Evolutionary conservation across 2,113 vertebrate genomes (phyloP).

Genomic region (Myotis lucifugus): DNA sequence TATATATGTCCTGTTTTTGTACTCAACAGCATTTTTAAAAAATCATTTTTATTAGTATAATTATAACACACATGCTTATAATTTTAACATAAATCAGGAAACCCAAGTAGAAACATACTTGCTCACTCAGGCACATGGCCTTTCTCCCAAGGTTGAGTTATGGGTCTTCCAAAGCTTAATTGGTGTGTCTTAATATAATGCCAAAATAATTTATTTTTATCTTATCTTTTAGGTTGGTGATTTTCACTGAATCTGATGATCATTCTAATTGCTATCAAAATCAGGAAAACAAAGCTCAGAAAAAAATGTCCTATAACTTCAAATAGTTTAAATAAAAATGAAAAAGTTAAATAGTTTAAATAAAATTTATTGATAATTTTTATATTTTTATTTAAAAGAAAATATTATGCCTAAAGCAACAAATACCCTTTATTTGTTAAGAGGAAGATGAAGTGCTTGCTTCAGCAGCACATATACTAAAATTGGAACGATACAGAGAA

Average conservation of each 20-base stretch:
- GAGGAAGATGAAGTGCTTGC: background rate
- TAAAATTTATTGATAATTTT: background rate
- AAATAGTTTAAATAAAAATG: background rate
- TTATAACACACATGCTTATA: background rate
- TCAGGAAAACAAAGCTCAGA: background rate
- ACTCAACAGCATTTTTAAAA: background rate
- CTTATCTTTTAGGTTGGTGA: background rate
- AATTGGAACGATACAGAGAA: no score
- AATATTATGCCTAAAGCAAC: background rate
- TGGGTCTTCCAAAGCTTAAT: background rate
- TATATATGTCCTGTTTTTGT: background rate
- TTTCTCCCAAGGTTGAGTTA: background rate
- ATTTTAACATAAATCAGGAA: background rate
- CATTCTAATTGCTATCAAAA: background rate
- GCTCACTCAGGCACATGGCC: background rate
- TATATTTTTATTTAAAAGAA: background rate
- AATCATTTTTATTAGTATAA: background rate
- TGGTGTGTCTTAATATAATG: background rate
- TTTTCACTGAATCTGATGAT: background rate
- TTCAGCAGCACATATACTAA: no score
- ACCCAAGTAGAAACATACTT: background rate
- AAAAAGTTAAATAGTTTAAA: background rate
- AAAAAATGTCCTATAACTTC: background rate
- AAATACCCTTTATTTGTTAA: background rate
- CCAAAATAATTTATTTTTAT: background rate